Evolutionary conservation across 30 jellyfish, hydroid and myxozoan genomes (phyloP), one percentile per base, ranked within the genome.

Genomic region (Rhopilema esculentum): DNA sequence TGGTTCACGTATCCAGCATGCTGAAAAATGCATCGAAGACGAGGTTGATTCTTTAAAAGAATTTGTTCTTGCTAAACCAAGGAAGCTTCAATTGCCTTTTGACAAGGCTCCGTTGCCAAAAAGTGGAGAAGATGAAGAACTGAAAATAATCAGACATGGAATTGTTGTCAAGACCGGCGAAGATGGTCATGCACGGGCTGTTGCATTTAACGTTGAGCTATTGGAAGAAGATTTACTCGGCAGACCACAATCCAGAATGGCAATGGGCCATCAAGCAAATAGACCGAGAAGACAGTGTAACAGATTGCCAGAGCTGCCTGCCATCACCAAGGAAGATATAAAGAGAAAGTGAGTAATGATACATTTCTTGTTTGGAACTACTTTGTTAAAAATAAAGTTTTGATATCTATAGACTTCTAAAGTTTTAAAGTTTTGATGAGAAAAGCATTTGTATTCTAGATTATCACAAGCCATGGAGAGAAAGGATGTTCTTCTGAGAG

Each of bases 181-280:
- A 19, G 15, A 15, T 9, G 66, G 66, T 51, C 15, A 51, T 9
- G 19, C 66, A 51, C 66, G 66, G 15, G 15, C 66, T 15, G 24
- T 64, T 64, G 74, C 74, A n/a, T 64, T 7, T 29, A 29, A 64
- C 24, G 74, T 64, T 12, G 74, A 64, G 74, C 74, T 64, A 12
- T 8, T 64, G 74, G 74, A 64, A 12, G 74, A 64, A 7, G 74
- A 64, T 7, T 8, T 51, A 51, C 66, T 51, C 15, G 19, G 19
- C 19, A 51, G 66, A 51, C 66, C 66, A 51, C 66, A 51, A 19
- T 51, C 66, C 15, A 51, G 16, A 9, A 9, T 51, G 66, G 15
- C 66, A 19, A 51, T 51, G 66, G 66, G 66, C 15, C 15, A 51
- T 19, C 66, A 15, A 51, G 19, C 66, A 9, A 15, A 51, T 19